These are phyloP conservation scores for Zaprionus africanus DNA, from an alignment of 1,140 invertebrate species.

Conservation along the genomic window DNA sequence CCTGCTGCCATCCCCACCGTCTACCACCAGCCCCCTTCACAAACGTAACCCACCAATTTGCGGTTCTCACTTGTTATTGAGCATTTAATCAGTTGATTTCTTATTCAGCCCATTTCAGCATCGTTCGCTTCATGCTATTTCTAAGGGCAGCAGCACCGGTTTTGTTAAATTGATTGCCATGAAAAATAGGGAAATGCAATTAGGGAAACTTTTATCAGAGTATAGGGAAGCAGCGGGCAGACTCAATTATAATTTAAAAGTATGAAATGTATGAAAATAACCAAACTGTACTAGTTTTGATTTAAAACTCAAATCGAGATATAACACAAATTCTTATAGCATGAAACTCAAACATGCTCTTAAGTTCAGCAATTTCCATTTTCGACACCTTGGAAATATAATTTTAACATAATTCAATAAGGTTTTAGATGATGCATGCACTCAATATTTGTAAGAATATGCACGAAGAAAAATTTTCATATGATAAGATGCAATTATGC, in stretches of 20 bases:
- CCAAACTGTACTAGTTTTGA: background rate
- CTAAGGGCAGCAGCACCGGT: background rate
- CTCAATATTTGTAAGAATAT: no score
- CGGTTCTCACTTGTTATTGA: conserved; percentile 71
- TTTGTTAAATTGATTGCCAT: conserved; percentile 37
- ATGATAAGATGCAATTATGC: no score
- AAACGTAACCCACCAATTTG: conserved; percentile 33
- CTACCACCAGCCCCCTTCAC: no score
- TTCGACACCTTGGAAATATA: no score
- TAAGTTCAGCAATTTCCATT: no score
- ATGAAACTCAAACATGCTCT: no score
- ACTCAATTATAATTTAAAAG: background rate
- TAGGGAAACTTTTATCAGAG: conserved; percentile 48
- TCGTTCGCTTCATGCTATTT: conserved; percentile 32
- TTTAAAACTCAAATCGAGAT: no score
- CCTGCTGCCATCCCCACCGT: background rate
- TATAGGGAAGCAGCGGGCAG: background rate
- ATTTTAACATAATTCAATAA: no score
- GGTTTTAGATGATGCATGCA: no score
- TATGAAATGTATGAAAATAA: background rate
- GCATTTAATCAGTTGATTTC: conserved; percentile 82
- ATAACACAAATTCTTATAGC: no score
- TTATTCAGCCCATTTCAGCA: conserved; percentile 61
- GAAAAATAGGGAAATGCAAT: conserved; percentile 64
- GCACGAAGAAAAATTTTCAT: no score